These are phyloP conservation scores for Heliconius nattereri DNA, from an alignment of 1,140 invertebrate species.

Conservation along the genomic window DNA sequence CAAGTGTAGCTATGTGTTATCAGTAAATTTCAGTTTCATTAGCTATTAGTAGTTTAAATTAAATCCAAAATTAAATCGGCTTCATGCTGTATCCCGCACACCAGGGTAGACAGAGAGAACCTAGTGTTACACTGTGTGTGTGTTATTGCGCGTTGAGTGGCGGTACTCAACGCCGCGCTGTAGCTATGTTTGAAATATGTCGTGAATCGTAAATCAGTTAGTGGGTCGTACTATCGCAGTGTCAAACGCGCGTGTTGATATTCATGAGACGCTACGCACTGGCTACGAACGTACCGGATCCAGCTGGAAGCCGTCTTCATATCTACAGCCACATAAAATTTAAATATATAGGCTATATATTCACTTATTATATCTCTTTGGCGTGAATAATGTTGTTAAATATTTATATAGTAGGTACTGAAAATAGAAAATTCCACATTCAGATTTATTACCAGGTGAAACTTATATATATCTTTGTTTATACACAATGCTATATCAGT, in stretches of 20 bases:
- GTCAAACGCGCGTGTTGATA: slow-evolving; percentile 2
- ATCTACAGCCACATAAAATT: not conserved
- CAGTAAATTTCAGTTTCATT: too few species aligned
- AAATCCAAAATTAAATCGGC: too few species aligned
- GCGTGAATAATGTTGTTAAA: not conserved
- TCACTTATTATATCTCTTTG: not conserved
- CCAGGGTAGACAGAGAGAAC: too few species aligned
- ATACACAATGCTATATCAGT: too few species aligned
- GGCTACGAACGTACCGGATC: not conserved
- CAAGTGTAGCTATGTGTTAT: too few species aligned
- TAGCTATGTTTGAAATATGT: not conserved
- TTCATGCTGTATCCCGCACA: too few species aligned
- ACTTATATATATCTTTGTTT: too few species aligned
- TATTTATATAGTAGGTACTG: not conserved
- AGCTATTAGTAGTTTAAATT: too few species aligned
- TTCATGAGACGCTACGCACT: slow-evolving; percentile 3
- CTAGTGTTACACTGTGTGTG: too few species aligned
- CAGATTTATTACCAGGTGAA: too few species aligned
- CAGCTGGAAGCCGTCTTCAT: not conserved
- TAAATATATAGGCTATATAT: not conserved
- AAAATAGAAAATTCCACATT: not conserved
- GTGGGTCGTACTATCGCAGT: not conserved
- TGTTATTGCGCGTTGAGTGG: too few species aligned
- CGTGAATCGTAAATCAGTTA: not conserved
- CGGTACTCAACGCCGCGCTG: too few species aligned